Base-by-base conservation (phyloP, 1,140 invertebrate genomes). In the Arion vulgaris region DNA sequence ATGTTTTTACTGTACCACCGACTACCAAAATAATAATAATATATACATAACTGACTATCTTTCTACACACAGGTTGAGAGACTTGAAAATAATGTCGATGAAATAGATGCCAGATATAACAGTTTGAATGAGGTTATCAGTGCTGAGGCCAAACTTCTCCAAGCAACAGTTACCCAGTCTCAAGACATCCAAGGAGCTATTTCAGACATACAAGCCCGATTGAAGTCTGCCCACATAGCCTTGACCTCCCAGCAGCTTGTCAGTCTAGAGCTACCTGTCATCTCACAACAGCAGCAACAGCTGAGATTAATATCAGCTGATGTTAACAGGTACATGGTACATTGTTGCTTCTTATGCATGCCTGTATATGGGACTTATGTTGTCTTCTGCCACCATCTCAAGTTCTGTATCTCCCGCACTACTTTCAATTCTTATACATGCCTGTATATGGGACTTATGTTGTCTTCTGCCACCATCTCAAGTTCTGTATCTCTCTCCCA, bases 151-250 rank as follows among this genome's bases (percentile, higher is more conserved):
- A 89, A 89, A 66, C 79, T 80, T 34, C 83, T 91, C 32, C 91
- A 98, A 86, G 96, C 96, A 0, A 97, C 97, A 0, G 93, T 98
- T 49, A 95, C 98, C 11, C 96, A 98, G 91, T 97, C 96, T 77
- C 97, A 98, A 92, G 97, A 96, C n/a, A 95, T 98, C 19, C 96
- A 98, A 90, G 97, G 98, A 91, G 96, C 97, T 15, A 93, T 98
- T 0, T 97, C 98, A 88, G 94, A 95, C 76, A 94, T 98, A 15
- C 94, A 96, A 9, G 92, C 94, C 71, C 98, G 97, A 97, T 92
- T 98, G 49, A 95, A 95, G 83, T 95, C 95, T 85, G 95, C 96
- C 15, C 97, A 98, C 89, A 95, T 94, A 85, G 95, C 95, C 87
- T 95, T 84, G 85, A 94, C 94, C 36, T 94, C 95, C 84, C 94